Evolutionary conservation across 2,797 vertebrate species (phyloP).

Genomic region (Antennarius maculatus): DNA sequence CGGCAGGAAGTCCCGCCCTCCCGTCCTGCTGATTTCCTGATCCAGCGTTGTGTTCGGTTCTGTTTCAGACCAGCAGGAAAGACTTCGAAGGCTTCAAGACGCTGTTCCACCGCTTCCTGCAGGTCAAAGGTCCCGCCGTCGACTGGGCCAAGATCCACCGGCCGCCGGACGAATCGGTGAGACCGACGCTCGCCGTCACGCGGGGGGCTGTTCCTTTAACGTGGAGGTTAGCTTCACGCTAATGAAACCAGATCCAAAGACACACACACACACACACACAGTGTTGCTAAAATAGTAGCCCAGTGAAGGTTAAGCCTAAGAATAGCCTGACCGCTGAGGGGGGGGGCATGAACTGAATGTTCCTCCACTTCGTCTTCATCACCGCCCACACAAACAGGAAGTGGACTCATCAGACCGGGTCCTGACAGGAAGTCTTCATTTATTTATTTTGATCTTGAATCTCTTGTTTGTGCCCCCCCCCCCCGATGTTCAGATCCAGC

Average conservation of each 20-base stretch:
- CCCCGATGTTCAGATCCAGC: conserved; percentile 82
- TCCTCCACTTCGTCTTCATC: no score
- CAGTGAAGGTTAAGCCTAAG: conserved; percentile 55
- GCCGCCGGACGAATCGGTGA: conserved; percentile 93
- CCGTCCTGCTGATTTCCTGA: no score
- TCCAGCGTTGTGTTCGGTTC: neutral
- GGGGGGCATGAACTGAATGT: conserved; percentile 23
- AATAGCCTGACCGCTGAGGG: conserved; percentile 72
- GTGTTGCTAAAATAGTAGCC: conserved; percentile 41
- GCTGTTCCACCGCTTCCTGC: conserved; percentile 94
- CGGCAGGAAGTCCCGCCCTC: no score
- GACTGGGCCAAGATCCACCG: conserved; percentile 95
- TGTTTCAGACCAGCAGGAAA: conserved; percentile 84
- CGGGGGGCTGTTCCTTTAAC: neutral
- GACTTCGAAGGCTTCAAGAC: conserved; percentile 94
- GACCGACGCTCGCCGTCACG: conserved; percentile 42
- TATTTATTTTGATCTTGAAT: no score
- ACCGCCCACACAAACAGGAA: no score
- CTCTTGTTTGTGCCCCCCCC: no score
- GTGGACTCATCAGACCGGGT: no score
- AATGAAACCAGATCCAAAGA: conserved; percentile 50
- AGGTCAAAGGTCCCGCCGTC: conserved; percentile 93
- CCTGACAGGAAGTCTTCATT: no score
- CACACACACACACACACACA: conserved; percentile 14
- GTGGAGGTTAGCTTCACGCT: neutral